A percentile compares a stretch with the other conserved stretches of the same genome.
phyloP scores from a whole-genome alignment of 2,113 vertebrate species.

The Litocranius walleri region DNA sequence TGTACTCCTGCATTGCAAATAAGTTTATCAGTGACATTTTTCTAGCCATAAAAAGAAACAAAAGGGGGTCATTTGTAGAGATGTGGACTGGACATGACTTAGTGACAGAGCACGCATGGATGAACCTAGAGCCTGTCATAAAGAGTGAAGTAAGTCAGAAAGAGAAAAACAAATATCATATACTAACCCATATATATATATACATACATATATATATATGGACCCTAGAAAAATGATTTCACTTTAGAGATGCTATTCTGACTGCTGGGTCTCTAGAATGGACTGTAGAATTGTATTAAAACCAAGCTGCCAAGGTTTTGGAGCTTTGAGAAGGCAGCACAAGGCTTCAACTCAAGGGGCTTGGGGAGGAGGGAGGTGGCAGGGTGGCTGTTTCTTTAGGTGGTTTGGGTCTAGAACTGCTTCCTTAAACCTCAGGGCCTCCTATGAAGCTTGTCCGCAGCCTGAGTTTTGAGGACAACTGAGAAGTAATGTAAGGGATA shows the following conservation, averaged over 20 bases:
- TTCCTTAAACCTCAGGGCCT: neutral
- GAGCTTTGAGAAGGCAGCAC: neutral
- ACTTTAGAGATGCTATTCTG: neutral
- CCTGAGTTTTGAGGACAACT: neutral
- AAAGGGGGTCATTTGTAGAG: neutral
- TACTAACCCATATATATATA: neutral
- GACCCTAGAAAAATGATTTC: neutral
- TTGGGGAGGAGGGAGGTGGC: neutral
- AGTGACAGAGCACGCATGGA: neutral
- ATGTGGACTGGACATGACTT: neutral
- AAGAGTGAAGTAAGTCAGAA: neutral
- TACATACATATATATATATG: neutral
- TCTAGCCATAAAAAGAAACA: neutral
- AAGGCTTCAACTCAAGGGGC: rapidly evolving
- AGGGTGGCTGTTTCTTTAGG: neutral
- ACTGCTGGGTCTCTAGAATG: neutral
- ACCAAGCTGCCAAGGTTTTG: neutral
- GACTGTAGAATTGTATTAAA: neutral
- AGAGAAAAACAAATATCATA: neutral
- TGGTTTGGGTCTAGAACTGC: neutral
- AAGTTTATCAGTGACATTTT: neutral
- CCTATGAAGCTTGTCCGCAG: neutral
- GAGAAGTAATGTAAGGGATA: neutral
- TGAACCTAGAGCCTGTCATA: neutral
- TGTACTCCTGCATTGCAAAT: neutral